Evolutionary conservation across 2,888 invertebrate species (phyloP).

Genomic region (Oscheius sp.): DNA sequence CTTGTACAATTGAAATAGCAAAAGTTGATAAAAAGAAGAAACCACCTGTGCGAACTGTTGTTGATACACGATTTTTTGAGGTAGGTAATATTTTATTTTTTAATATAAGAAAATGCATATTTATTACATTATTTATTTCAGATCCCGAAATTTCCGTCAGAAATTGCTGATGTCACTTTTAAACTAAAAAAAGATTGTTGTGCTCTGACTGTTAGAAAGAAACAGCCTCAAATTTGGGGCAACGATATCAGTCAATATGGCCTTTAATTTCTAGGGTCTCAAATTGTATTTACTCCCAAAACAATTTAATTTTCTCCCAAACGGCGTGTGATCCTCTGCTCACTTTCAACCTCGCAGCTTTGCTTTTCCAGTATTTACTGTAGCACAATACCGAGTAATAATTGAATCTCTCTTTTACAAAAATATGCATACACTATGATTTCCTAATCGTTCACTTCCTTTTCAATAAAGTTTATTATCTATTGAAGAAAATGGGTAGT

Average conservation of each 20-base stretch:
- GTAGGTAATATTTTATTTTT: constrained; percentile 12
- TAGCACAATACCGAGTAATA: not conserved
- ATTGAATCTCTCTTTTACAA: not conserved
- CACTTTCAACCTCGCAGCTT: constrained; percentile 5
- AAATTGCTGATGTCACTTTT: constrained; percentile 46
- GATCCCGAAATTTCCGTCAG: constrained; percentile 44
- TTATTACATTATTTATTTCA: constrained; percentile 20
- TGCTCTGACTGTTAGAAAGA: constrained; percentile 48
- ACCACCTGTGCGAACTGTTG: constrained; percentile 47
- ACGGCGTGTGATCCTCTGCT: not conserved
- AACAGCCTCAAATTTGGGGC: constrained; percentile 47
- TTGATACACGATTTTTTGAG: constrained; percentile 49
- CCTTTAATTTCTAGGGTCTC: constrained; percentile 33
- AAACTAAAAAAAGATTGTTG: constrained; percentile 54
- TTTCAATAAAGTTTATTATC: not conserved
- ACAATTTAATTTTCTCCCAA: not conserved
- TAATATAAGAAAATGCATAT: no score
- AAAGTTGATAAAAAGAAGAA: constrained; percentile 53
- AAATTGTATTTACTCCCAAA: not conserved
- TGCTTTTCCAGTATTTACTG: constrained; percentile 11
- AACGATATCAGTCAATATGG: constrained; percentile 51
- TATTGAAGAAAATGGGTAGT: no score
- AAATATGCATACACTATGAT: not conserved
- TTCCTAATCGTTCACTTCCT: not conserved
- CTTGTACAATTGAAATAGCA: constrained; percentile 48